phyloP scores from a whole-genome alignment of 1,140 invertebrate species.

The Drosophila littoralis region DNA sequence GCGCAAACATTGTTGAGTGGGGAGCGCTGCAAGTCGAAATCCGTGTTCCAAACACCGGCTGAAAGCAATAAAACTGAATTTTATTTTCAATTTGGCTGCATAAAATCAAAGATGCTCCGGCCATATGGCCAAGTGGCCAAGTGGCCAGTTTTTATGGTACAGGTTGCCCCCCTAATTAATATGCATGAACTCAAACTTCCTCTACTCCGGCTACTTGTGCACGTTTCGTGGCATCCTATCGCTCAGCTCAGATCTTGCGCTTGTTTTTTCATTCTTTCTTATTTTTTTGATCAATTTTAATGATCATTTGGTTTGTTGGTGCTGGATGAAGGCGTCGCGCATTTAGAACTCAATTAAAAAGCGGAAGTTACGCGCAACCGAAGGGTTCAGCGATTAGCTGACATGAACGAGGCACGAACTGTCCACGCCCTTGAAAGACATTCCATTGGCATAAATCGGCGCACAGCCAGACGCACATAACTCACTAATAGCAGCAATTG shows the following conservation, averaged over 20 bases:
- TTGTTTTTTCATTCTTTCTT: not conserved
- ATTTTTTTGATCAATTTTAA: constrained; percentile 12
- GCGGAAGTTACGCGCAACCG: constrained; percentile 58
- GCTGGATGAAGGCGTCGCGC: constrained; percentile 39
- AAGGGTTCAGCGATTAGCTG: not conserved
- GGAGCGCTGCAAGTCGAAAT: not conserved
- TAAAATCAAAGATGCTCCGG: constrained; percentile 34
- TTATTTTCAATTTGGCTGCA: constrained; percentile 54
- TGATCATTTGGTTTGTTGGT: constrained; percentile 11
- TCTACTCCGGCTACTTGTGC: constrained; percentile 33
- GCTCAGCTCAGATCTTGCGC: constrained; percentile 12
- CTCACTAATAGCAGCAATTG: constrained; percentile 78
- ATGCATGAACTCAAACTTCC: constrained; percentile 61
- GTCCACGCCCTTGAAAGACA: constrained; percentile 78
- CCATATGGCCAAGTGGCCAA: not conserved
- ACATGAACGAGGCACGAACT: constrained; percentile 1
- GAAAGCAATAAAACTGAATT: constrained; percentile 45
- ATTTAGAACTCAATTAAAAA: constrained; percentile 70
- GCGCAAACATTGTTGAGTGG: constrained; percentile 55
- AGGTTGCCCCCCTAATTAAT: constrained; percentile 52
- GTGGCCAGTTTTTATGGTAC: constrained; percentile 28
- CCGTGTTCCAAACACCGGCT: not conserved
- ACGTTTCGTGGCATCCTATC: constrained; percentile 33
- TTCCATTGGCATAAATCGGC: constrained; percentile 75
- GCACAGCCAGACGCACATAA: constrained; percentile 38